These are phyloP conservation scores for Rhineura floridana DNA, from an alignment of 2,113 vertebrate genomes.

Conservation along the genomic window DNA sequence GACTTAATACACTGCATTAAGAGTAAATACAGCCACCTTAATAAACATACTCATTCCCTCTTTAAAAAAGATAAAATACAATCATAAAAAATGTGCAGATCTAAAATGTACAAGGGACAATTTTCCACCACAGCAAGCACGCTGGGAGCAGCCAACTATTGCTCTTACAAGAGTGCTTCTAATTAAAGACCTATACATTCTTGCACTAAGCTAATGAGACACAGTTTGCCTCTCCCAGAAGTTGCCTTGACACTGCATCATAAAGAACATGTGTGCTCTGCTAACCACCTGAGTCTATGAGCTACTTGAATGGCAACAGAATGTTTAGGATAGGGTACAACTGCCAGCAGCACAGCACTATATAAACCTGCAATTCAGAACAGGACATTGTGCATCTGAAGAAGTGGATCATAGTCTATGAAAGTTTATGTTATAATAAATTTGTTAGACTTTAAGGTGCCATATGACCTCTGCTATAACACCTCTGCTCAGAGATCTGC, in stretches of 20 bases:
- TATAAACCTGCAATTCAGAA: too few species aligned
- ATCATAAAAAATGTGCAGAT: not conserved
- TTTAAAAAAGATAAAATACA: constrained; percentile 54
- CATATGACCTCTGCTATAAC: too few species aligned
- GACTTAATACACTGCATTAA: constrained; percentile 54
- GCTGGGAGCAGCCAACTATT: not conserved
- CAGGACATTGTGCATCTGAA: too few species aligned
- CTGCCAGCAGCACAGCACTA: not conserved
- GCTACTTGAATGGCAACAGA: not conserved
- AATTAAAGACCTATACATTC: constrained; percentile 50
- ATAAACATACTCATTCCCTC: constrained; percentile 44
- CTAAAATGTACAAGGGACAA: constrained; percentile 42
- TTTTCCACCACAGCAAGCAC: constrained; percentile 45
- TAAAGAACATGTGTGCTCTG: not conserved
- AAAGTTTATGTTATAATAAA: too few species aligned
- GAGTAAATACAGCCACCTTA: constrained; percentile 45
- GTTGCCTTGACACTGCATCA: constrained; percentile 9
- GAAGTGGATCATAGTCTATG: too few species aligned
- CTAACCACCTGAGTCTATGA: not conserved
- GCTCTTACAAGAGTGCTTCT: constrained; percentile 36
- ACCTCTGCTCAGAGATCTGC: too few species aligned
- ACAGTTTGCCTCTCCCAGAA: constrained; percentile 24
- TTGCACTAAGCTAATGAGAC: not conserved
- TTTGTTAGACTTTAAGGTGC: too few species aligned
- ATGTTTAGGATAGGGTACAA: not conserved